Conservation (phyloP, 2,888 invertebrate genomes). For the Cerastoderma edule region DNA sequence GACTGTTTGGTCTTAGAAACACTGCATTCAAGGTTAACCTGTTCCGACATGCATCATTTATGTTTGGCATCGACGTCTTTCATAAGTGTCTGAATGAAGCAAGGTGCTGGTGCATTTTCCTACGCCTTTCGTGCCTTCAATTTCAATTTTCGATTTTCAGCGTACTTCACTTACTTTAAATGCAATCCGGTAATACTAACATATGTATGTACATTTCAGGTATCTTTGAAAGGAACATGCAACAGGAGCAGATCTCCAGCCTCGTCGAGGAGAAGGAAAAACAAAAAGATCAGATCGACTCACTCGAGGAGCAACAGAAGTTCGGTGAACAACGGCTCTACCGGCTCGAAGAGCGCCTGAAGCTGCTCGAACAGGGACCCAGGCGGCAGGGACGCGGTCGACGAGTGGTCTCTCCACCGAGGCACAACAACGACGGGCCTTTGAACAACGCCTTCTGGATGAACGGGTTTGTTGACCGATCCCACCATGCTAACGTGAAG, state of each 20-base stretch:
- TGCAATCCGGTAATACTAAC: no score
- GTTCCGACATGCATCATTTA: no score
- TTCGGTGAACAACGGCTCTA: conserved; percentile 61
- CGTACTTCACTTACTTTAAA: no score
- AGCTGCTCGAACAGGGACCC: conserved; percentile 52
- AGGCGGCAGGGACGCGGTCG: conserved; percentile 38
- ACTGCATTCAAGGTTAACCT: no score
- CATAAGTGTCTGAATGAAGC: no score
- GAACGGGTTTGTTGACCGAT: conserved; percentile 65
- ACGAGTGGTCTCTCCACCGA: conserved; percentile 54
- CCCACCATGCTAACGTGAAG: conserved; percentile 68
- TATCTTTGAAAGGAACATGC: conserved; percentile 61
- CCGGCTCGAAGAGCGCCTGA: conserved; percentile 63
- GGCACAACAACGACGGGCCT: conserved; percentile 15
- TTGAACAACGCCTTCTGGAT: conserved; percentile 58
- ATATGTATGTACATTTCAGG: no score
- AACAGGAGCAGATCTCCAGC: conserved; percentile 67
- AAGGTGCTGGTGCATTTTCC: no score
- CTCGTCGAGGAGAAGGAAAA: conserved; percentile 62
- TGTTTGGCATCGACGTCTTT: no score
- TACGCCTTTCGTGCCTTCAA: no score
- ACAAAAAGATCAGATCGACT: conserved; percentile 63
- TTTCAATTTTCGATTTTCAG: no score
- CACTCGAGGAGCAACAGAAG: conserved; percentile 64
- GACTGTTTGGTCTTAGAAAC: no score